Conservation (phyloP, 2,113 vertebrate species). For the Corythoichthys intestinalis region DNA sequence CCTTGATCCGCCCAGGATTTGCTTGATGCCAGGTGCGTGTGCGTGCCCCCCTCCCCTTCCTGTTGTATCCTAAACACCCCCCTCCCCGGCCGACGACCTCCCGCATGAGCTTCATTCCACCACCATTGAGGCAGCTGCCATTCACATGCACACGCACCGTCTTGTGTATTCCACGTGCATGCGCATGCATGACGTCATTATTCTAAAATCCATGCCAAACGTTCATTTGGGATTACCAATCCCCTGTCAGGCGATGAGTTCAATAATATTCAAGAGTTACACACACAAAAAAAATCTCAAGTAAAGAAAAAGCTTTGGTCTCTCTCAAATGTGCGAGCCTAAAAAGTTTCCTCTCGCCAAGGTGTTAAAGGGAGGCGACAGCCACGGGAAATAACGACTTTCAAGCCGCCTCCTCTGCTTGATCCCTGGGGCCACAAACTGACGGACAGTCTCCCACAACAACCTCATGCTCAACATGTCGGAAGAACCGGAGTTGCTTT, state of each 20-base stretch:
- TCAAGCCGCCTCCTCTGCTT: conserved; percentile 3
- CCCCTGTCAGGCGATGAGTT: no score
- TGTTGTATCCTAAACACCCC: conserved; percentile 60
- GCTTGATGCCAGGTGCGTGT: neutral
- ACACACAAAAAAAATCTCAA: no score
- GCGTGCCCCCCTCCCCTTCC: no score
- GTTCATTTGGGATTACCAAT: no score
- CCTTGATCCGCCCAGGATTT: conserved; percentile 10
- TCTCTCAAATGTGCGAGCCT: neutral
- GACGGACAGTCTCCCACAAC: neutral
- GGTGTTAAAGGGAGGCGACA: conserved; percentile 34
- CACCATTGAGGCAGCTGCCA: conserved; percentile 62
- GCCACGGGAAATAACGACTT: conserved; percentile 58
- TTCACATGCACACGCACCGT: conserved; percentile 74
- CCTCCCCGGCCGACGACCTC: conserved; percentile 51
- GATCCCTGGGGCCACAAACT: neutral
- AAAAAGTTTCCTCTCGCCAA: neutral
- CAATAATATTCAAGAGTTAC: no score
- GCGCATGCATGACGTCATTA: neutral
- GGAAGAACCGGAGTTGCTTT: no score
- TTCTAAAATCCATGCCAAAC: neutral
- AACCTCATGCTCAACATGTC: no score
- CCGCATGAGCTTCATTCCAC: conserved; percentile 72
- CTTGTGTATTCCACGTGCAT: conserved; percentile 73
- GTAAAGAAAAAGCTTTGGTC: no score